Conservation (phyloP, 2,113 vertebrate genomes). For the Sula dactylatra region DNA sequence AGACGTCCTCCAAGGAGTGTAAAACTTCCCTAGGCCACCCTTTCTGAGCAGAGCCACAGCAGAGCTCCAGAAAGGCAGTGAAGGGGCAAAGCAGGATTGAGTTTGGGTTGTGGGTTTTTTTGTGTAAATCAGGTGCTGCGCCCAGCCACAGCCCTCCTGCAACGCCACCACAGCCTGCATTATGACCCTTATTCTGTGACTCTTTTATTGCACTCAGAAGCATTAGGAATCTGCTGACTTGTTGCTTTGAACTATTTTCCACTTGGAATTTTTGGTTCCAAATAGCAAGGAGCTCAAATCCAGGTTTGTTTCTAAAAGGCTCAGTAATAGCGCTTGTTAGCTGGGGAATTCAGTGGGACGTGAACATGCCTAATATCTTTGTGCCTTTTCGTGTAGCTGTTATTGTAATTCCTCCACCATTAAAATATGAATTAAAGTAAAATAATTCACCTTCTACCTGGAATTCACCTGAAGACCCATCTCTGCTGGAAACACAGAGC, state of each 20-base stretch:
- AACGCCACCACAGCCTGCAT: fast-evolving
- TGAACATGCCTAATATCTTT: fast-evolving
- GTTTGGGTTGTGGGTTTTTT: background rate
- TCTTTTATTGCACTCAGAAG: background rate
- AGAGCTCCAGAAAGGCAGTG: background rate
- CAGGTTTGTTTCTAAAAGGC: background rate
- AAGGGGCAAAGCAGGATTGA: background rate
- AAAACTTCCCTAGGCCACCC: background rate
- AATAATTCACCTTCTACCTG: background rate
- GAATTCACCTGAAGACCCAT: background rate
- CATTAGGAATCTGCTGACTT: background rate
- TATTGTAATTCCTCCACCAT: background rate
- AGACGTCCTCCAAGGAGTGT: background rate
- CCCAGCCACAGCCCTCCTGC: background rate
- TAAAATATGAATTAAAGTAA: background rate
- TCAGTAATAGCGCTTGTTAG: background rate
- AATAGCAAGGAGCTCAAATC: background rate
- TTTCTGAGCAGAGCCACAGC: background rate
- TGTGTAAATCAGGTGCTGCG: background rate
- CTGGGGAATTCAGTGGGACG: fast-evolving
- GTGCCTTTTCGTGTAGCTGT: background rate
- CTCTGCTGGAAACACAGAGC: background rate
- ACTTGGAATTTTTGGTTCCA: background rate
- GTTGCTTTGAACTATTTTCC: background rate
- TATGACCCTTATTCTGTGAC: background rate